Conservation (phyloP, 2,888 invertebrate species). For the Ceriagrion tenellum region DNA sequence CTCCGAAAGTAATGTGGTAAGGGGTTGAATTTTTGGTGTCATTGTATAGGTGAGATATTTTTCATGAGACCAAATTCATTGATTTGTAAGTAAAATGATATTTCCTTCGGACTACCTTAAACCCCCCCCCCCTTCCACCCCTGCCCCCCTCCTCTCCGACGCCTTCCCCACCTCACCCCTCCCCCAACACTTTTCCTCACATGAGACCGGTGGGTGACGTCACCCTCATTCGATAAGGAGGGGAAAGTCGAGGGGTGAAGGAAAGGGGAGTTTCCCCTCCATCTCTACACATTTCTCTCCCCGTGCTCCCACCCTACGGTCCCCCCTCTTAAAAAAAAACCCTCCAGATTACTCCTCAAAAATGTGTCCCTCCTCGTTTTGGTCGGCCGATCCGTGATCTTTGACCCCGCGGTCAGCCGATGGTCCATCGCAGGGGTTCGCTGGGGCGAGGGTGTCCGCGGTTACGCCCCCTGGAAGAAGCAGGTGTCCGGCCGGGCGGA, state of each 20-base stretch:
- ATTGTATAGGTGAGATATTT: too few species aligned
- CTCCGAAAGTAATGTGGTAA: too few species aligned
- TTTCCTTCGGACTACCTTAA: too few species aligned
- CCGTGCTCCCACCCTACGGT: neutral
- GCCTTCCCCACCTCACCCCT: neutral
- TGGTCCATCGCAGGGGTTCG: neutral
- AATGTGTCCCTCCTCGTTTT: too few species aligned
- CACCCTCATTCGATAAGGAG: neutral
- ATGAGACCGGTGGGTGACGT: constrained; percentile 6
- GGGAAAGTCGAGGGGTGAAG: neutral
- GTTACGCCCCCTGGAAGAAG: neutral
- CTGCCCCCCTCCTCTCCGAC: neutral
- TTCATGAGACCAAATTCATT: too few species aligned
- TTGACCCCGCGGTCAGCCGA: neutral
- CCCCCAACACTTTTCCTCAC: neutral
- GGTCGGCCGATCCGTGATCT: neutral
- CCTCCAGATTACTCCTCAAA: neutral
- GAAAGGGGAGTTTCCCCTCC: neutral
- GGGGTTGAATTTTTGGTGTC: too few species aligned
- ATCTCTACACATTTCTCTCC: neutral
- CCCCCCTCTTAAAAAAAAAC: neutral
- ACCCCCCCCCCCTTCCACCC: neutral
- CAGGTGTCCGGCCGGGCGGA: neutral
- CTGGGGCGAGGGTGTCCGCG: neutral
- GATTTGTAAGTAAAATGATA: too few species aligned